phyloP scores from a whole-genome alignment of 2,113 vertebrate species.

The Clinocottus analis region DNA sequence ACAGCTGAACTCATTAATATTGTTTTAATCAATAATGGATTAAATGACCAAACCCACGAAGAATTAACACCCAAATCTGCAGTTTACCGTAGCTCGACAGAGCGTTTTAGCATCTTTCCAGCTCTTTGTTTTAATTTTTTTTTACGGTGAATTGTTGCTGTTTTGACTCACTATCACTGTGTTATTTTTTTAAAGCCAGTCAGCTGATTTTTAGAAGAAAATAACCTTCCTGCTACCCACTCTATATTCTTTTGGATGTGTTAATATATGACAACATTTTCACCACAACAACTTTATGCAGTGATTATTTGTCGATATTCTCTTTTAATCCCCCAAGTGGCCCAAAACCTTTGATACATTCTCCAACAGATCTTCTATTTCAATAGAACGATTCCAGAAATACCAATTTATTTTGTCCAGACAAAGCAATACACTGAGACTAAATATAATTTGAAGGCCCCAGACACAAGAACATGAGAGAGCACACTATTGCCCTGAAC shows the following conservation, averaged over 20 bases:
- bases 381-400: not conserved
- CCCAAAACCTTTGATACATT: not conserved
- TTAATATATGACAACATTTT: not conserved
- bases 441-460: constrained; percentile 8
- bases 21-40: not conserved
- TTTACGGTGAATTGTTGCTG: not conserved
- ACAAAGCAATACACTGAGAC: not conserved
- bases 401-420: not conserved
- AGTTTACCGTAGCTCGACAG: too few species aligned
- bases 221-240: too few species aligned
- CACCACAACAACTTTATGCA: not conserved
- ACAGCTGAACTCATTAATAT: not conserved
- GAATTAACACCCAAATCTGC: not conserved
- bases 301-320: not conserved
- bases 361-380: not conserved
- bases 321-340: not conserved
- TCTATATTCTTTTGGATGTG: not conserved
- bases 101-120: too few species aligned
- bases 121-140: too few species aligned
- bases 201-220: not conserved
- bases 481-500: not conserved
- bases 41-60: not conserved
- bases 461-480: not conserved
- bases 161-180: not conserved
- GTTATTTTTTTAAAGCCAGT: too few species aligned